Evolutionary conservation across 2,797 vertebrate genomes (phyloP).

Genomic region (Leptatherina wallacei): DNA sequence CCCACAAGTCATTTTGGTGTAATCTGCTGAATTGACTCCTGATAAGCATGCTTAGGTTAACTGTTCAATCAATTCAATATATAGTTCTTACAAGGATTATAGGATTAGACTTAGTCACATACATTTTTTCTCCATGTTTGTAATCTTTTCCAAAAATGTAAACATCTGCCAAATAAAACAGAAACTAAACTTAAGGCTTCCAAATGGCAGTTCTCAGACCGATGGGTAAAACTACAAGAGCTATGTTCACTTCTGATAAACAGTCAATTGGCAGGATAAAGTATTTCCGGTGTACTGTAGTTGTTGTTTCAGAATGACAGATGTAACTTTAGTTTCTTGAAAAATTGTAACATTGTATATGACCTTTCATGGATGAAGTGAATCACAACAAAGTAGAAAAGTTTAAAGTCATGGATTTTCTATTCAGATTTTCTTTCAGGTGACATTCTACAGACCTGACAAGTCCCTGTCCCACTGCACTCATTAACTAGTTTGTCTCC

Average conservation of each 20-base stretch:
- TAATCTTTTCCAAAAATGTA: neutral
- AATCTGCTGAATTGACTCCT: too few species aligned
- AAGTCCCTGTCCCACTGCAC: slow-evolving; percentile 77
- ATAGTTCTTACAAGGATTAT: too few species aligned
- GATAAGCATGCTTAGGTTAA: too few species aligned
- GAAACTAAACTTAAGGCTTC: neutral
- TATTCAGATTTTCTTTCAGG: slow-evolving; percentile 42
- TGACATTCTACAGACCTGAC: slow-evolving; percentile 60
- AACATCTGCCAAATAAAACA: neutral
- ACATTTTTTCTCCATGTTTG: too few species aligned
- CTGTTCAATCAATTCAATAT: too few species aligned
- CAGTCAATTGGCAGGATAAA: neutral
- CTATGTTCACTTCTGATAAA: too few species aligned
- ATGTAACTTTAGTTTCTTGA: neutral
- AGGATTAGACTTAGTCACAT: too few species aligned
- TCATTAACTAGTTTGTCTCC: slow-evolving; percentile 92
- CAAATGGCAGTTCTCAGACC: too few species aligned
- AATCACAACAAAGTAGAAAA: neutral
- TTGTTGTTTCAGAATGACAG: neutral
- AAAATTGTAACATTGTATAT: neutral
- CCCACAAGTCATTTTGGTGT: too few species aligned
- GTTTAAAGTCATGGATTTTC: neutral
- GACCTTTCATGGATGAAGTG: neutral
- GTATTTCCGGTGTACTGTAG: neutral
- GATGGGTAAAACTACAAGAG: too few species aligned